A percentile compares a stretch with the other conserved stretches of the same genome.
phyloP scores from a whole-genome alignment of 2,797 vertebrate species.

The Limnodromus scolopaceus region DNA sequence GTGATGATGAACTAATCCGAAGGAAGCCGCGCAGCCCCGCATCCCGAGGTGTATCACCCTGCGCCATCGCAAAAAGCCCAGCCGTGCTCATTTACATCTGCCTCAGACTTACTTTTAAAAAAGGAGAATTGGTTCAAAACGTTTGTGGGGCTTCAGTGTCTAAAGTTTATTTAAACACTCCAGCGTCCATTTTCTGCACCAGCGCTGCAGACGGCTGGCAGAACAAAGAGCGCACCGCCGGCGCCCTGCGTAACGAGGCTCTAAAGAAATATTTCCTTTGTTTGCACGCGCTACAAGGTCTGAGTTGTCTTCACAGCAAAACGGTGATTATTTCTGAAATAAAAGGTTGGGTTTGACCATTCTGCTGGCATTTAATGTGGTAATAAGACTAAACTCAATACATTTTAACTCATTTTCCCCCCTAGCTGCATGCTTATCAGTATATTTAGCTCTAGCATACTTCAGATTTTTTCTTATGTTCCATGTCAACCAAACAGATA shows the following conservation, averaged over 20 bases:
- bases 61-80: background rate
- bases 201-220: background rate
- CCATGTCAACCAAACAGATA: constrained; percentile 50
- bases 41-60: background rate
- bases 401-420: constrained; percentile 26
- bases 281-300: background rate
- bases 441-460: constrained; percentile 56
- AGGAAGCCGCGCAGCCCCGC: background rate
- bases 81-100: background rate
- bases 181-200: constrained; percentile 7
- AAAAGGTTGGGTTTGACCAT: constrained; percentile 33
- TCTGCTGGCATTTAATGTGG: constrained; percentile 43
- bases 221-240: constrained; percentile 29
- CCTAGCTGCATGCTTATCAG: constrained; percentile 32
- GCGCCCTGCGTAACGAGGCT: background rate
- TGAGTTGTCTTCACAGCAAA: constrained; percentile 14
- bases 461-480: constrained; percentile 58
- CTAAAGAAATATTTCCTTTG: constrained; percentile 43
- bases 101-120: background rate
- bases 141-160: background rate
- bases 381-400: constrained; percentile 52
- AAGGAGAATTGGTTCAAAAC: background rate
- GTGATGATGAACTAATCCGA: background rate
- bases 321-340: constrained; percentile 8
- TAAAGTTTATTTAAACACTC: background rate